A percentile compares a stretch with the other conserved stretches of the same genome.
Conservation (phyloP, 2,113 vertebrate species). For the Mesitornis unicolor region DNA sequence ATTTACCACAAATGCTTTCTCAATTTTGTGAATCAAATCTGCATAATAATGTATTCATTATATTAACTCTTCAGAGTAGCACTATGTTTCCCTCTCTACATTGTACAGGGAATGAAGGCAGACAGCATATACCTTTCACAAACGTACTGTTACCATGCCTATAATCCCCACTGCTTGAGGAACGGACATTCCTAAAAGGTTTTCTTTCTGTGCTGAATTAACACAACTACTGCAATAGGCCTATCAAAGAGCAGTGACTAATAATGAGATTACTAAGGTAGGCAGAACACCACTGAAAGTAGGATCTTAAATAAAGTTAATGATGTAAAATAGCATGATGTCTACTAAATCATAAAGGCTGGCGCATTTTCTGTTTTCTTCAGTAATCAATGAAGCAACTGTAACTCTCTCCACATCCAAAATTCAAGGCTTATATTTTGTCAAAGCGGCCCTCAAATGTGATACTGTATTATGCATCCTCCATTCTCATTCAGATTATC, state of each 20-base stretch:
- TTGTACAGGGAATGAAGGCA: not conserved
- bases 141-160: not conserved
- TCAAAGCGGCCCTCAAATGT: not conserved
- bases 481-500: not conserved
- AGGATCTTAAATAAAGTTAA: not conserved
- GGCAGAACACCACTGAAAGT: not conserved
- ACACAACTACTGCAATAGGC: not conserved
- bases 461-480: not conserved
- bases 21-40: not conserved
- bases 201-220: slow-evolving; percentile 1
- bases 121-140: not conserved
- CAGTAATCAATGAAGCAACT: not conserved
- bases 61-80: not conserved
- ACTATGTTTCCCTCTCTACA: not conserved
- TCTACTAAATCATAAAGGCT: not conserved
- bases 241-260: not conserved
- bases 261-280: not conserved
- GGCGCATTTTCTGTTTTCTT: not conserved
- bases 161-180: not conserved
- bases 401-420: not conserved
- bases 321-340: not conserved
- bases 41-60: not conserved
- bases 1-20: not conserved
- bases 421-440: not conserved
- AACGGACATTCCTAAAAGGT: not conserved